These are phyloP conservation scores for Dasyurus viverrinus DNA, from an alignment of 2,113 vertebrate genomes.

Conservation along the genomic window DNA sequence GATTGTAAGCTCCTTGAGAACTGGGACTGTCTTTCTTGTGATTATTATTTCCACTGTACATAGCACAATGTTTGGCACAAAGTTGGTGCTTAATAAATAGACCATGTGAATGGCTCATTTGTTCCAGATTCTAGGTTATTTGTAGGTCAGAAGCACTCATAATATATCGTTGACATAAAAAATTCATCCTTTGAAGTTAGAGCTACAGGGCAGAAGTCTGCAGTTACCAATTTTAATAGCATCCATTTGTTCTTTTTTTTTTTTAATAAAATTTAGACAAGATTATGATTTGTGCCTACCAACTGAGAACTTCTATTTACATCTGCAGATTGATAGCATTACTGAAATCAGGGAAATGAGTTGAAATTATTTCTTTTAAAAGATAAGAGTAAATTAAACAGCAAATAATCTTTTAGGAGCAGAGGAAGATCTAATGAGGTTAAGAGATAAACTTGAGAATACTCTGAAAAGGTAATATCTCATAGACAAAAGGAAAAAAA, in stretches of 20 bases:
- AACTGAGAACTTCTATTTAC: neutral
- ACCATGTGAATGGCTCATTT: neutral
- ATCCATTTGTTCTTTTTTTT: neutral
- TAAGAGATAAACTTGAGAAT: neutral
- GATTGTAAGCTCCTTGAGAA: neutral
- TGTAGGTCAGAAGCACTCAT: neutral
- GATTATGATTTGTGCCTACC: neutral
- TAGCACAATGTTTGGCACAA: neutral
- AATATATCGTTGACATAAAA: neutral
- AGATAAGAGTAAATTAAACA: neutral
- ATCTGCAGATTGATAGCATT: neutral
- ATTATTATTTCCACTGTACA: neutral
- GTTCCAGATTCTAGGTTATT: neutral
- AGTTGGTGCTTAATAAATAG: neutral
- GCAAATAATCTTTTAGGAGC: neutral
- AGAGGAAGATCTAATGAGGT: neutral
- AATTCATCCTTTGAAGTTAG: neutral
- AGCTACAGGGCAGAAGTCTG: neutral
- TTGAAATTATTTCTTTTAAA: neutral
- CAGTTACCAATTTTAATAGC: neutral
- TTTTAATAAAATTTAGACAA: neutral
- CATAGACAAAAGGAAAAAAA: too few relatives aligned
- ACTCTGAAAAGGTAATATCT: neutral
- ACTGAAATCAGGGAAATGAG: neutral
- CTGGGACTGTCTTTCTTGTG: neutral